Percentiles rank a stretch among this genome's conserved stretches.
phyloP scores from a whole-genome alignment of 1,140 invertebrate genomes.

The Heliconius himera region DNA sequence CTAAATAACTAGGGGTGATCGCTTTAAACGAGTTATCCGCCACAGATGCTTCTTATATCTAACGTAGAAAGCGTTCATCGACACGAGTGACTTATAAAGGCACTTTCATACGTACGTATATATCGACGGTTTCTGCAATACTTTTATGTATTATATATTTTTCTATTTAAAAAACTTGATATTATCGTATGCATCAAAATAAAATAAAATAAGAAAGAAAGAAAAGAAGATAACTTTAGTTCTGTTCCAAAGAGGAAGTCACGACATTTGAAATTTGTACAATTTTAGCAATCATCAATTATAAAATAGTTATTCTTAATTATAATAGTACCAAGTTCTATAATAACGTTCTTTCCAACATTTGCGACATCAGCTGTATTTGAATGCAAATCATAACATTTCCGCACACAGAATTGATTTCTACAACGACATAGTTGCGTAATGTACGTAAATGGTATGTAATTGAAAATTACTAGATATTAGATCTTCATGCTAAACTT shows the following conservation, averaged over 20 bases:
- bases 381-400: constrained; percentile 55
- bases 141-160: background rate
- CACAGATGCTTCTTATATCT: constrained; percentile 28
- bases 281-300: constrained; percentile 20
- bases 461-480: constrained; percentile 44
- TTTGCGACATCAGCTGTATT: constrained; percentile 47
- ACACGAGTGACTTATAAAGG: constrained; percentile 21
- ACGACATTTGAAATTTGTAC: constrained; percentile 7
- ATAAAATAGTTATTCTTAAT: constrained; percentile 20
- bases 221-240: background rate
- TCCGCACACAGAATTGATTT: constrained; percentile 49
- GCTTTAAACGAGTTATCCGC: constrained; percentile 40
- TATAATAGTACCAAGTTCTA: constrained; percentile 17
- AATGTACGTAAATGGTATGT: constrained; percentile 46
- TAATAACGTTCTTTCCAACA: constrained; percentile 49
- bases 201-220: background rate
- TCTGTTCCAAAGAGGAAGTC: background rate
- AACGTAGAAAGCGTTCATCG: constrained; percentile 26
- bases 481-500: constrained; percentile 34
- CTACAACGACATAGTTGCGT: constrained; percentile 44
- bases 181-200: background rate
- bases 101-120: background rate
- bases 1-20: constrained; percentile 46
- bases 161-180: background rate
- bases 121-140: background rate